Base-by-base conservation (phyloP, 2,797 vertebrate species). In the Neoniphon sammara region DNA sequence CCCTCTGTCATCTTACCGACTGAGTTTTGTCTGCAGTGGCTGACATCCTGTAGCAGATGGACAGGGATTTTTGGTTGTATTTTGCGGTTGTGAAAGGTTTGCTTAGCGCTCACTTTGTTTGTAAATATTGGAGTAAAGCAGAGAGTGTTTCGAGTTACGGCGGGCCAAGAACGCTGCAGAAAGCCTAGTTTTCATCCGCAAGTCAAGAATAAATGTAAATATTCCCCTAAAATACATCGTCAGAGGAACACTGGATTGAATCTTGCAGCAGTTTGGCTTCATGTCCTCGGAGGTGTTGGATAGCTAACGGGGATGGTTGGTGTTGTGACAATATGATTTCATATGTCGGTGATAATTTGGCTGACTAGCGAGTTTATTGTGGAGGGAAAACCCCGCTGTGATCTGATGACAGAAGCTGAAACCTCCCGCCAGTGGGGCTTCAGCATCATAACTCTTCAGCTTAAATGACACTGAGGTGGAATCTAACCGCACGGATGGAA, bases 281-380 rank as follows among this genome's bases (percentile, higher is more conserved):
- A 42, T 14, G 39, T 4, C 11, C 39, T 42, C 12, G 4, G 39
- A 2, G 12, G 39, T 53, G 69, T 61, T 8, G 18, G 47, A 18
- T 30, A 18, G 36, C 55, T 14, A 10, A 66, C n/a, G 56, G 15
- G 62, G 80, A n/a, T 44, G 57, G 61, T 75, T 82, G 49, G n/a
- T 70, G 66, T 70, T 70, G 31, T 74, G 68, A 70, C 73, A 58
- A 44, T 61, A 59, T 64, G 54, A 76, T 82, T 81, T 75, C 30
- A 57, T 20, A 14, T 70, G 63, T 80, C 73, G 72, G 60, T 53
- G 2, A n/a, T 75, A 70, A 83, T 81, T 69, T 79, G 64, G 47
- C 56, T 65, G 15, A 77, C 76, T 46, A 6, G 36, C 34, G 54
- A 73, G 73, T 71, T 84, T 71, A 66, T 66, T 44, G 47, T 58